phyloP scores from a whole-genome alignment of 2,888 invertebrate species.

The Sisyra terminalis region DNA sequence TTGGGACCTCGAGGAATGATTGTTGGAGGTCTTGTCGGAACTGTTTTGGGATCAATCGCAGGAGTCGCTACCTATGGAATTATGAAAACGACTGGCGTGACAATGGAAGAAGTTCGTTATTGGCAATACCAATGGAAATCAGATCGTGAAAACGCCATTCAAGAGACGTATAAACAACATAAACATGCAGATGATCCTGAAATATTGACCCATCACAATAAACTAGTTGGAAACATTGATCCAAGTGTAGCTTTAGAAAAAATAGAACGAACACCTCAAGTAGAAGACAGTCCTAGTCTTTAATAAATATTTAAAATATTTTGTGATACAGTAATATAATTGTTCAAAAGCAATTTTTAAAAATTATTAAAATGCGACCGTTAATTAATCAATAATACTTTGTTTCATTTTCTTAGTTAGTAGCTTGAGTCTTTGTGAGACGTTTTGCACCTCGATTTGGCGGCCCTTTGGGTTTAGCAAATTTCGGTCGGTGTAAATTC shows the following conservation, averaged over 20 bases:
- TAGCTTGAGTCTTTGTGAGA: slow-evolving; percentile 51
- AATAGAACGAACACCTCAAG: background rate
- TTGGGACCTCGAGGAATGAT: slow-evolving; percentile 49
- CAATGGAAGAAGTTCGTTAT: slow-evolving; percentile 45
- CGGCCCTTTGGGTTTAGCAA: slow-evolving; percentile 94
- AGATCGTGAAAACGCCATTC: slow-evolving; percentile 22
- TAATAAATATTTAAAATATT: too few species aligned
- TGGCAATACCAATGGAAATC: slow-evolving; percentile 36
- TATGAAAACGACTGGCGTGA: slow-evolving; percentile 37
- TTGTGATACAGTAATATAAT: too few species aligned
- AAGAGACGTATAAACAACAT: slow-evolving; percentile 18
- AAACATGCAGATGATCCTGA: slow-evolving; percentile 18
- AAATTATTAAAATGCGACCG: too few species aligned
- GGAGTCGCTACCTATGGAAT: slow-evolving; percentile 36
- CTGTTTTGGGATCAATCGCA: slow-evolving; percentile 37
- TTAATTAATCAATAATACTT: too few species aligned
- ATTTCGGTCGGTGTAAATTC: slow-evolving; percentile 74
- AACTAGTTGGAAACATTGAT: slow-evolving; percentile 10
- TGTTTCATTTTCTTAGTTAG: slow-evolving; percentile 2
- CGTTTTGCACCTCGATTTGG: slow-evolving; percentile 83
- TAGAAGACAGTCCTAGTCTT: too few species aligned
- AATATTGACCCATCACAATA: slow-evolving; percentile 13
- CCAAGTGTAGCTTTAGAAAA: background rate
- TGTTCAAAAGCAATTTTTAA: too few species aligned
- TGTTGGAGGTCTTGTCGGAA: slow-evolving; percentile 51